A percentile compares a stretch with the other conserved stretches of the same genome.
Conservation (phyloP, 2,888 invertebrate genomes). For the Dryococelus australis region DNA sequence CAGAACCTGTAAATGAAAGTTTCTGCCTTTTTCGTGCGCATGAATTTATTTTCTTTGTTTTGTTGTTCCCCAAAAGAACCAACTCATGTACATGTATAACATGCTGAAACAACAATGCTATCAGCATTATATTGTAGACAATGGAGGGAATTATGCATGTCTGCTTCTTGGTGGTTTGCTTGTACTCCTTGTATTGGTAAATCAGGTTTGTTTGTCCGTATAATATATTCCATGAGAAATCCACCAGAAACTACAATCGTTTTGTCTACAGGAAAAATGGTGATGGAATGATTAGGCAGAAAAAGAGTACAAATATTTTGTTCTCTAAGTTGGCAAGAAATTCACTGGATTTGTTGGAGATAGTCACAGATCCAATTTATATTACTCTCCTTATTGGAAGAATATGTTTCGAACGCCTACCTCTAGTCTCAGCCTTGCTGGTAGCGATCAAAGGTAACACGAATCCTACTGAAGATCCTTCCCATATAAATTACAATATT, state of each 20-base stretch:
- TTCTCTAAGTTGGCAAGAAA: conserved; percentile 18
- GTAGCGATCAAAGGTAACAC: background rate
- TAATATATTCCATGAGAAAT: conserved; percentile 12
- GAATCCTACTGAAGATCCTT: background rate
- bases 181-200: background rate
- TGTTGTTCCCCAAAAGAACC: conserved; percentile 10
- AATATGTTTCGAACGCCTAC: background rate
- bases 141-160: background rate
- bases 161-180: background rate
- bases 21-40: background rate
- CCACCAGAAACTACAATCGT: conserved; percentile 25
- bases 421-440: background rate
- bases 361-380: background rate
- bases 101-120: conserved; percentile 22
- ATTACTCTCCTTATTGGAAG: background rate
- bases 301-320: conserved; percentile 24
- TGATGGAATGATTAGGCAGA: background rate
- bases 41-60: background rate
- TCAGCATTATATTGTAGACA: background rate
- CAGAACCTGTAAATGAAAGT: background rate
- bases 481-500: background rate
- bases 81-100: conserved; percentile 19
- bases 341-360: background rate
- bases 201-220: conserved; percentile 4
- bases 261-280: conserved; percentile 22